phyloP scores from a whole-genome alignment of 2,888 invertebrate genomes.

The Pseudeuparius sepicola region DNA sequence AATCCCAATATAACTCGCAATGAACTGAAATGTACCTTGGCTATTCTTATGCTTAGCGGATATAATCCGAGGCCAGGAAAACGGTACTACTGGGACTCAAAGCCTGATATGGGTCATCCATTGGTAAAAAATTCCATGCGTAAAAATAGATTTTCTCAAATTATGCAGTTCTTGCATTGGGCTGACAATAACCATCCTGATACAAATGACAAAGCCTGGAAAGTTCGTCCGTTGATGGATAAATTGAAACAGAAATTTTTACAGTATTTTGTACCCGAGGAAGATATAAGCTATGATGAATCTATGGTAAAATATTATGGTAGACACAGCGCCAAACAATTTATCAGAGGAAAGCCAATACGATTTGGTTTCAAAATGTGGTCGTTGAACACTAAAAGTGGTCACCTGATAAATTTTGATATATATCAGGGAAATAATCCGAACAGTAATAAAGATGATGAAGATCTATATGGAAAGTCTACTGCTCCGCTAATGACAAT shows the following conservation, averaged over 20 bases:
- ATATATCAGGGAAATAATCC: constrained; percentile 27
- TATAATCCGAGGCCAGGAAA: constrained; percentile 9
- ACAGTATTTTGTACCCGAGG: too few species aligned
- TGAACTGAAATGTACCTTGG: constrained; percentile 5
- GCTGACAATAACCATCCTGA: constrained; percentile 16
- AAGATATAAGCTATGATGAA: too few species aligned
- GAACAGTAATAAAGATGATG: constrained; percentile 8
- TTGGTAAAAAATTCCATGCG: constrained; percentile 11
- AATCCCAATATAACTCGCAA: constrained; percentile 2
- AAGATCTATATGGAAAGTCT: constrained; percentile 15
- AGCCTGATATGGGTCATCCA: constrained; percentile 11
- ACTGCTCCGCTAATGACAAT: constrained; percentile 17
- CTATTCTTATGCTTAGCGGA: constrained; percentile 10
- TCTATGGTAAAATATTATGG: too few species aligned
- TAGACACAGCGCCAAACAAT: constrained; percentile 21
- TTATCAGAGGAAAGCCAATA: too few species aligned
- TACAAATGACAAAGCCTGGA: constrained; percentile 16
- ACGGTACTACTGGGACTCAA: constrained; percentile 11
- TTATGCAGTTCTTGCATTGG: constrained; percentile 10
- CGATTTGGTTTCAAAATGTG: constrained; percentile 29
- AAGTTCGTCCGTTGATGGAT: constrained; percentile 23
- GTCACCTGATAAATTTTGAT: constrained; percentile 29
- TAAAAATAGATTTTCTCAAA: constrained; percentile 7
- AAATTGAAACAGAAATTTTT: too few species aligned
- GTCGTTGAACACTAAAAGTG: constrained; percentile 24